Percentiles rank a stretch among this genome's conserved stretches.
Evolutionary conservation across 1,140 invertebrate genomes (phyloP).

Genomic region (Drosophila sproati): DNA sequence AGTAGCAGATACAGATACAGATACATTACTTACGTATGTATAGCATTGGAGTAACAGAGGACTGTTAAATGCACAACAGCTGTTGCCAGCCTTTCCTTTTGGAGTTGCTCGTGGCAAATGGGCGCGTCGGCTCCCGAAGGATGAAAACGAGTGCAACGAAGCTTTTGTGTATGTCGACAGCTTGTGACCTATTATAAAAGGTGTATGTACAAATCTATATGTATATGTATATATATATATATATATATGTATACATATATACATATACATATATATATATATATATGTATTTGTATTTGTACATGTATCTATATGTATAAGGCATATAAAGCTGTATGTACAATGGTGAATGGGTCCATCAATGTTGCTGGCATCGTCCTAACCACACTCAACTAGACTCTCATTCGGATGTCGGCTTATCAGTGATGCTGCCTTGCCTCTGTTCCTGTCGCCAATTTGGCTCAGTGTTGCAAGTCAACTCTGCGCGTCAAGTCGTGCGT

Average conservation of each 20-base stretch:
- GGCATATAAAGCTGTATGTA: constrained; percentile 24
- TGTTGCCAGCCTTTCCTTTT: constrained; percentile 29
- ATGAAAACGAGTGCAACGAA: constrained; percentile 70
- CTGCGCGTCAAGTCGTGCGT: constrained; percentile 50
- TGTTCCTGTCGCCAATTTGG: constrained; percentile 27
- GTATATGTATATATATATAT: constrained; percentile 14
- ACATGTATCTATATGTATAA: constrained; percentile 11
- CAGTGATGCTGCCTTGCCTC: constrained; percentile 30
- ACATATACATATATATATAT: background rate
- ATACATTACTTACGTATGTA: background rate
- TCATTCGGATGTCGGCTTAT: constrained; percentile 45
- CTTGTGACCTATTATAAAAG: constrained; percentile 66
- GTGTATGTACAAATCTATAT: constrained; percentile 13
- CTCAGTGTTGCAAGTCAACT: constrained; percentile 50
- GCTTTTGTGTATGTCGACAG: constrained; percentile 54
- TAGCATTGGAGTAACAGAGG: constrained; percentile 27
- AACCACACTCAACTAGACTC: constrained; percentile 26
- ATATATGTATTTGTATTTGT: background rate
- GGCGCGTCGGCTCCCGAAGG: constrained; percentile 58
- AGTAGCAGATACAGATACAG: constrained; percentile 16
- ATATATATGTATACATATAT: background rate
- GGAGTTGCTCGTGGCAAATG: background rate
- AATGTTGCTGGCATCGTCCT: constrained; percentile 29
- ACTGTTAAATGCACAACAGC: constrained; percentile 51
- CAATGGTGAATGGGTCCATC: constrained; percentile 34